Evolutionary conservation across 2,888 invertebrate species (phyloP), one percentile per base, ranked within the genome.

Genomic region (Caenorhabditis sinica): DNA sequence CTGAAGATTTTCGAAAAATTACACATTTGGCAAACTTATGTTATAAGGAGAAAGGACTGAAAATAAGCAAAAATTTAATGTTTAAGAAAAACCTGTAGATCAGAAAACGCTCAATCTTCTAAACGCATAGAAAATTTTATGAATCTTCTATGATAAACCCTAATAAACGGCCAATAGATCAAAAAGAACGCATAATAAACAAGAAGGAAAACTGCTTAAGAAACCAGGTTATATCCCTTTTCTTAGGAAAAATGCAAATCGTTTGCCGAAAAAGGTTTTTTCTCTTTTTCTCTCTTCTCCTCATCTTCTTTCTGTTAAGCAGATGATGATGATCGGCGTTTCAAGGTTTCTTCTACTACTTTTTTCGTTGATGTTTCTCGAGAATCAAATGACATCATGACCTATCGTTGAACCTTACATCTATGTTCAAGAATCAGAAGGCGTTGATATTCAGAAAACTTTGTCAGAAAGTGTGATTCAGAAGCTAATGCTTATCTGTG

Each of bases 311-410:
- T 25, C 25, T 56, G 60, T 74, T 63, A 63, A 74, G 74, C 74
- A 74, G 63, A 74, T 74, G 74, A 74, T 75, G 65, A 75, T 53
- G 56, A 65, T 43, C 61, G 49, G 40, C 49, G 49, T 58, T 51
- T 73, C 74, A 63, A 56, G 61, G 73, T 49, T 45, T 61, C 28
- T 51, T 28, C 36, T 28, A 36, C 30, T 28, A 17, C 20, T 33
- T 17, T 73, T n/a, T 49, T 49, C 8, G 5, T 20, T n/a, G 5
- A 45, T 6, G 8, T 8, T 33, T 33, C 8, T 61, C 36, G 49
- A 61, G 33, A 49, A 8, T 15, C 8, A 30, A 23, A 33, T 73
- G 30, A 61, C 40, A 40, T 40, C 36, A 40, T 25, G 40, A 33
- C 8, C 33, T n/a, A 33, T 33, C 8, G 33, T 33, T 33, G 33